These are phyloP conservation scores for Ivindomyrus marchei DNA, from an alignment of 2,113 vertebrate genomes.

Conservation along the genomic window DNA sequence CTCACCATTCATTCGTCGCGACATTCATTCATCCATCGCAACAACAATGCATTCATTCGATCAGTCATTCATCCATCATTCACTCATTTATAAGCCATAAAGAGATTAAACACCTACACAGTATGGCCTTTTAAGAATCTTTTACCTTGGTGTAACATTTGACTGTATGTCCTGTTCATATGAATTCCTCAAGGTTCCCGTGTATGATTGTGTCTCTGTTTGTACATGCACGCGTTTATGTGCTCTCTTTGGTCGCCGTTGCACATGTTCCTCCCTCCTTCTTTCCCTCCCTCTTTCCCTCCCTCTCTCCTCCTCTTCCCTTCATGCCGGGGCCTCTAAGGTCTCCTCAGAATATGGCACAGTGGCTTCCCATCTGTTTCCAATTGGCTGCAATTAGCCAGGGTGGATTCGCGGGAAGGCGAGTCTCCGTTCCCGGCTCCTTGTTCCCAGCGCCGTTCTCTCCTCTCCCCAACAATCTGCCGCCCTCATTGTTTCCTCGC, in stretches of 20 bases:
- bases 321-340: background rate
- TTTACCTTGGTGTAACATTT: background rate
- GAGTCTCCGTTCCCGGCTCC: background rate
- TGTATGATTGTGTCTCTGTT: background rate
- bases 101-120: background rate
- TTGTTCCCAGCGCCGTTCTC: background rate
- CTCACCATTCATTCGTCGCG: background rate
- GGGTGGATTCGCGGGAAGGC: background rate
- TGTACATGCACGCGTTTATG: background rate
- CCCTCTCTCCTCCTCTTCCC: background rate
- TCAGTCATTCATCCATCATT: background rate
- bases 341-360: conserved; percentile 7
- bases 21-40: background rate
- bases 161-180: background rate
- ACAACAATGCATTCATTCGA: background rate
- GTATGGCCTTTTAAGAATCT: background rate
- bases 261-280: background rate
- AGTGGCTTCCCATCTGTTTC: conserved; percentile 19
- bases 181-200: background rate
- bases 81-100: background rate
- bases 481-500: background rate
- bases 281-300: background rate
- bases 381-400: conserved; percentile 17
- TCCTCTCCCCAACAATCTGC: background rate
- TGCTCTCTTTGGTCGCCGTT: background rate